These are phyloP conservation scores for Melanostoma mellinum DNA, from an alignment of 2,888 invertebrate genomes.

Conservation along the genomic window DNA sequence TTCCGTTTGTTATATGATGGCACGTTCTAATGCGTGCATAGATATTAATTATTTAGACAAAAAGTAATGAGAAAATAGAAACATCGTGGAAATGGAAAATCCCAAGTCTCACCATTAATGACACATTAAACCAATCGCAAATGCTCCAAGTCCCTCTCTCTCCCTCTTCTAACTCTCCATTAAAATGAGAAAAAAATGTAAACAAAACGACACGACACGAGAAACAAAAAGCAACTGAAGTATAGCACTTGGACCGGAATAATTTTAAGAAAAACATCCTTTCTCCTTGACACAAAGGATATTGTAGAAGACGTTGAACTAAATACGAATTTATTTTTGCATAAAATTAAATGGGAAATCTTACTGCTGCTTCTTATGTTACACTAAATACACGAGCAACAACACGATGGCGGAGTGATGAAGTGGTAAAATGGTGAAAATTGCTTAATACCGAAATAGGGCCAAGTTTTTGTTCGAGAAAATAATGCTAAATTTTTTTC, in stretches of 20 bases:
- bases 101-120: constrained; percentile 40
- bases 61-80: constrained; percentile 17
- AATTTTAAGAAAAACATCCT: constrained; percentile 31
- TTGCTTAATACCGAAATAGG: constrained; percentile 17
- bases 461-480: constrained; percentile 15
- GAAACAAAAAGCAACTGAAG: constrained; percentile 23
- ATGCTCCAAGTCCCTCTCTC: constrained; percentile 14
- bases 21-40: constrained; percentile 8
- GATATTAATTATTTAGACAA: constrained; percentile 31
- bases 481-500: constrained; percentile 27
- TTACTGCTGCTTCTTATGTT: constrained; percentile 26
- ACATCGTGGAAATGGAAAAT: constrained; percentile 23
- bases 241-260: constrained; percentile 49
- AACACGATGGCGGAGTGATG: neutral
- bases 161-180: neutral
- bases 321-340: constrained; percentile 37
- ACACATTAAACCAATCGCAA: constrained; percentile 32
- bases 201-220: neutral
- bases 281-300: constrained; percentile 35
- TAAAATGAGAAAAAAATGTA: neutral
- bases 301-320: constrained; percentile 37
- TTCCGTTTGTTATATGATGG: constrained; percentile 6
- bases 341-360: constrained; percentile 41
- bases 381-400: neutral
- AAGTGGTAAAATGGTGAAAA: constrained; percentile 23